Evolutionary conservation across 2,113 vertebrate genomes (phyloP), one percentile per base, ranked within the genome.

Genomic region (Stegastes partitus): DNA sequence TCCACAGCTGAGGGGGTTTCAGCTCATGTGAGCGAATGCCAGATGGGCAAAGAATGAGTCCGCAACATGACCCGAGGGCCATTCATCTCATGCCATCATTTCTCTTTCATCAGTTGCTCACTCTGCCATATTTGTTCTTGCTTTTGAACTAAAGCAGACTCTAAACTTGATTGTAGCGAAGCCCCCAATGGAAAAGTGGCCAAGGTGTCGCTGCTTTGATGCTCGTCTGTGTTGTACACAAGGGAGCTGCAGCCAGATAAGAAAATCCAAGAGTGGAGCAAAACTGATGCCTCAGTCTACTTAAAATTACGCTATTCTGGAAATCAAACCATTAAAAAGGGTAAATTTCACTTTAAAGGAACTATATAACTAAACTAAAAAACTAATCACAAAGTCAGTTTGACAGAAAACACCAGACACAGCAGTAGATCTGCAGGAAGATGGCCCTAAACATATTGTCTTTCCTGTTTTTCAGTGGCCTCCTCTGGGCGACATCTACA

Each of bases 41-140:
- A 91, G 80, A 85, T 89, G 86, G 85, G 83, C 73, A 70, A 12
- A 74, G 73, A 89, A 68, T 77, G 55, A 85, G 71, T 83, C 71
- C 45, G 54, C 62, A 79, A 58, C 42, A 66, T 58, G 68, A 77
- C 81, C 75, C 15, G n/a, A 67, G 67, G 83, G 59, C 51, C 9
- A 34, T 74, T 88, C 22, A 65, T 84, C 84, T 85, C 55, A 81
- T 69, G 76, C 62, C 79, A 87, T 73, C 7, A 23, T 67, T 73
- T 79, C 54, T 81, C 69, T 67, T 68, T 73, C 68, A 76, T 74
- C 59, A 74, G 64, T 58, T 25, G 37, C 68, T 75, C 70, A 47
- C 64, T 80, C 58, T 57, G 3, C 68, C 77, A 57, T 42, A 68
- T 72, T 68, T 62, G 57, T 55, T 18, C 47, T 39, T 37, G n/a